These are phyloP conservation scores for Aquatica leii DNA, from an alignment of 2,888 invertebrate species.

Conservation along the genomic window DNA sequence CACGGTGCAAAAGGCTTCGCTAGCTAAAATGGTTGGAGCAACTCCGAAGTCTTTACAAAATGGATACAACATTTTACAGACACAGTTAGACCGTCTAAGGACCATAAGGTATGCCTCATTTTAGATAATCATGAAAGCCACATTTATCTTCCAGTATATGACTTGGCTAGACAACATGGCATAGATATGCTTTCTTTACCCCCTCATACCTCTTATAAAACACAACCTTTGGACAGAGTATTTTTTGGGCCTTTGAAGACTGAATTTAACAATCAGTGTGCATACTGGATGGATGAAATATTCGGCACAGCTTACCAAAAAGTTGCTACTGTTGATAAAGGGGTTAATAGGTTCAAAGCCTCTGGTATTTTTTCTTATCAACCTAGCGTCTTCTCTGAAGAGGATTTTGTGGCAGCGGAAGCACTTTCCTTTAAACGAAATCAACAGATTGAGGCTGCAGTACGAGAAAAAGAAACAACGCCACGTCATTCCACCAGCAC, in stretches of 20 bases:
- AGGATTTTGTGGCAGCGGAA: too few relatives aligned
- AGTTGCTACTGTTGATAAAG: not conserved
- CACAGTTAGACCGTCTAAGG: too few relatives aligned
- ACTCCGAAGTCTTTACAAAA: too few relatives aligned
- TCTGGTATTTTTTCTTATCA: too few relatives aligned
- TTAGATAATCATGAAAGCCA: not conserved
- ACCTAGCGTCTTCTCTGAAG: too few relatives aligned
- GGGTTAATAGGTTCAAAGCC: too few relatives aligned
- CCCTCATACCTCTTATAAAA: conserved; percentile 2
- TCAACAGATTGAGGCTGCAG: too few relatives aligned
- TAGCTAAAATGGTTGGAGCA: not conserved
- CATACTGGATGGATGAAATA: not conserved
- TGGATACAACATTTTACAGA: too few relatives aligned
- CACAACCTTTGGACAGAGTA: conserved; percentile 2
- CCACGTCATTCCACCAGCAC: too few relatives aligned
- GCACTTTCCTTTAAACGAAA: too few relatives aligned
- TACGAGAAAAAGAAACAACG: not conserved
- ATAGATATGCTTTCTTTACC: not conserved
- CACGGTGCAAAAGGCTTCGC: not conserved
- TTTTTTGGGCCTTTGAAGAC: not conserved
- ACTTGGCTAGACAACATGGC: not conserved
- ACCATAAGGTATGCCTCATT: too few relatives aligned
- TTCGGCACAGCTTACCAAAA: not conserved
- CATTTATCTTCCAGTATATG: not conserved
- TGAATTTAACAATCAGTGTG: conserved; percentile 2